Percentiles rank a stretch among this genome's conserved stretches.
These are phyloP conservation scores for Gallirallus australis DNA, from an alignment of 2,797 vertebrate species.

Conservation along the genomic window DNA sequence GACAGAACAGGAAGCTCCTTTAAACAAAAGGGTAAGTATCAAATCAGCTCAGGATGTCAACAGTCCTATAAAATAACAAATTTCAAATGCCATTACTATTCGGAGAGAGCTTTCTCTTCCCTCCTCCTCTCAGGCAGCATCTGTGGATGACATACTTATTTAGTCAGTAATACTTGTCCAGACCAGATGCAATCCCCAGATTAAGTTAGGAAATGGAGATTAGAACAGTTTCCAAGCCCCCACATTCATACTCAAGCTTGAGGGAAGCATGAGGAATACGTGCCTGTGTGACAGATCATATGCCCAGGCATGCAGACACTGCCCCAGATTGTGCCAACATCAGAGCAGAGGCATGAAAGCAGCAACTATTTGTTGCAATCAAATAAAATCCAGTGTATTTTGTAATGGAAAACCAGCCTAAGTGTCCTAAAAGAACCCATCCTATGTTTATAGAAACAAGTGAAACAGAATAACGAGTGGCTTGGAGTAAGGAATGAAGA, in stretches of 20 bases:
- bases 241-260: not conserved
- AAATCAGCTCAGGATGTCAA: not conserved
- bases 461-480: not conserved
- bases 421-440: not conserved
- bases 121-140: not conserved
- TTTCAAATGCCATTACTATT: not conserved
- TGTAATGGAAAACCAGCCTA: not conserved
- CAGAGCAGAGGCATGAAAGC: not conserved
- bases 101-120: not conserved
- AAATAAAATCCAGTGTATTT: not conserved
- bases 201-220: constrained; percentile 6
- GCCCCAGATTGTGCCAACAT: not conserved
- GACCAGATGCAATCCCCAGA: constrained; percentile 3
- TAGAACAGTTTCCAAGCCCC: not conserved
- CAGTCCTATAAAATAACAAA: not conserved
- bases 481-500: not conserved
- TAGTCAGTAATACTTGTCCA: not conserved
- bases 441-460: accelerated
- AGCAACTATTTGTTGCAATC: not conserved
- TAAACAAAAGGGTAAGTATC: not conserved
- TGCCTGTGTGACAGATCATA: not conserved
- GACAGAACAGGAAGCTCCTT: not conserved
- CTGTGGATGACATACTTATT: not conserved
- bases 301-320: not conserved
- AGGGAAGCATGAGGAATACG: not conserved